Conservation (phyloP, 2,888 invertebrate genomes). For the Drosophila pseudotalamancana region DNA sequence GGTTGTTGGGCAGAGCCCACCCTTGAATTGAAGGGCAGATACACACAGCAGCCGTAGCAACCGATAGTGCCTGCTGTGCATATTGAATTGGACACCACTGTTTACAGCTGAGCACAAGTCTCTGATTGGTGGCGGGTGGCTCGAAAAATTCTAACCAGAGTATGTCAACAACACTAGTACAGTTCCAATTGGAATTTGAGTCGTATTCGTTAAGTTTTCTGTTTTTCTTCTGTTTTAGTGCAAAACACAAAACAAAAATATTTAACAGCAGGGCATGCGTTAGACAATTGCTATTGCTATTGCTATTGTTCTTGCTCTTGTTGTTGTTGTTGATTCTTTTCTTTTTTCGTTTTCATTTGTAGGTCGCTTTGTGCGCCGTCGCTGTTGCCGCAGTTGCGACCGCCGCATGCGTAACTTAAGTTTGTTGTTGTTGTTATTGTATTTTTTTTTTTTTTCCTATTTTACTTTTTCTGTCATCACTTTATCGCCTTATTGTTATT, state of each 20-base stretch:
- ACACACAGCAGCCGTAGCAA: constrained; percentile 42
- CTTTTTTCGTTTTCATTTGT: no score
- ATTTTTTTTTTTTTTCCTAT: constrained; percentile 27
- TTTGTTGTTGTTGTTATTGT: constrained; percentile 28
- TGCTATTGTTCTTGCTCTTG: no score
- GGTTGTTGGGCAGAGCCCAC: constrained; percentile 40
- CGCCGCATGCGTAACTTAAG: constrained; percentile 69
- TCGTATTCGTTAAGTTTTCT: constrained; percentile 1
- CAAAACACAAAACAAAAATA: constrained; percentile 4
- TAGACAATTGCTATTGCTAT: constrained; percentile 17
- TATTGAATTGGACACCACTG: constrained; percentile 32
- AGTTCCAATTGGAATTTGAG: constrained; percentile 58
- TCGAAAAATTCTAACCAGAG: constrained; percentile 19
- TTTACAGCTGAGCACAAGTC: constrained; percentile 11
- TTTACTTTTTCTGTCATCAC: constrained; percentile 23
- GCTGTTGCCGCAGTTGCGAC: constrained; percentile 38
- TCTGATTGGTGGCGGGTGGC: constrained; percentile 5
- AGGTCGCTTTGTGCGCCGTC: constrained; percentile 56
- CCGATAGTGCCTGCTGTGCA: constrained; percentile 9
- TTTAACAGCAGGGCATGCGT: constrained; percentile 43
- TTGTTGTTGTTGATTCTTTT: no score
- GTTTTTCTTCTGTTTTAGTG: background rate
- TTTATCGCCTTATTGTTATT: constrained; percentile 53
- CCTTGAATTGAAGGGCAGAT: constrained; percentile 48
- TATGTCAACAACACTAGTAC: constrained; percentile 40